Evolutionary conservation across 2,888 invertebrate genomes (phyloP).

Genomic region (Leptopilina myrica): DNA sequence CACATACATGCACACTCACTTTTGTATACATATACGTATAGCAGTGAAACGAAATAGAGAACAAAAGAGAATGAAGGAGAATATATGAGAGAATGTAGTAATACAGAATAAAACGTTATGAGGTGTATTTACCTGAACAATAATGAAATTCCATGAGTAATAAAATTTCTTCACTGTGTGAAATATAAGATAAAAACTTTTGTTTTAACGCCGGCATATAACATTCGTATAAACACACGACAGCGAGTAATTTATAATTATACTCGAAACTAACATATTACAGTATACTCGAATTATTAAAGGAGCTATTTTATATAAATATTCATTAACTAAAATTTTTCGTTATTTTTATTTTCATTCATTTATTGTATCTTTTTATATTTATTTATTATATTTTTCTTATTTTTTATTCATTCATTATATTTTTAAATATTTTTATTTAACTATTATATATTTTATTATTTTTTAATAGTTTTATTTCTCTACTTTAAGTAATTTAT

Average conservation of each 20-base stretch:
- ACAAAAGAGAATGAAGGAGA: constrained; percentile 28
- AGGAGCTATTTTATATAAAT: too few relatives aligned
- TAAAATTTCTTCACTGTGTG: constrained; percentile 1
- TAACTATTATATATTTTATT: too few relatives aligned
- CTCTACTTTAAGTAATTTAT: too few relatives aligned
- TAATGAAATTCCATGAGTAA: constrained; percentile 11
- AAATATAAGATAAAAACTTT: constrained; percentile 15
- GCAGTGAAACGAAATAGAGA: constrained; percentile 18
- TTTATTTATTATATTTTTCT: too few relatives aligned
- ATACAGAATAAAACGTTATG: constrained; percentile 13
- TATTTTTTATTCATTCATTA: too few relatives aligned
- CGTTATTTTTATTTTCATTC: too few relatives aligned
- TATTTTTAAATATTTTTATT: too few relatives aligned
- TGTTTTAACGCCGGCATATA: not conserved
- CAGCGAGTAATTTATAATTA: not conserved
- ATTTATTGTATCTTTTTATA: too few relatives aligned
- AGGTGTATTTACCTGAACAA: constrained; percentile 9
- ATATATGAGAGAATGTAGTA: constrained; percentile 18
- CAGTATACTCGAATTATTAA: too few relatives aligned
- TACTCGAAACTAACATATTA: too few relatives aligned
- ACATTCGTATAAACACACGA: not conserved
- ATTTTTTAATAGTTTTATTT: too few relatives aligned
- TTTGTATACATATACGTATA: not conserved
- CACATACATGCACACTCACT: not conserved
- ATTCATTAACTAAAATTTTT: too few relatives aligned